Conservation (phyloP, 2,113 vertebrate genomes). For the Aphyosemion australe region DNA sequence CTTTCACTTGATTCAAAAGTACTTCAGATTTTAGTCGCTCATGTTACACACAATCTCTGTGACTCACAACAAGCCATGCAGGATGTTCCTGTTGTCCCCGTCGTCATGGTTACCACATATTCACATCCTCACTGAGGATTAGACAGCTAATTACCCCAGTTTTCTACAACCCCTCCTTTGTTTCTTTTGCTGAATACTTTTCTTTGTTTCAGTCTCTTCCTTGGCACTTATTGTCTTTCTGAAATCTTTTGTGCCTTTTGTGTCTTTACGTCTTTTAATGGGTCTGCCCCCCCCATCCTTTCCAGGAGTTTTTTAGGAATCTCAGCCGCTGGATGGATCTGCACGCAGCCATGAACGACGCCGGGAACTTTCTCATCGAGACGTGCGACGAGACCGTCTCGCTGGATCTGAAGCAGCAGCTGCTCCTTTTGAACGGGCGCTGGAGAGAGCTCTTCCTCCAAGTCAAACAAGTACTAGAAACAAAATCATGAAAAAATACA, state of each 20-base stretch:
- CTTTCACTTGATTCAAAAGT: slow-evolving; percentile 20
- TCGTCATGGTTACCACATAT: slow-evolving; percentile 67
- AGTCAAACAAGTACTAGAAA: slow-evolving; percentile 88
- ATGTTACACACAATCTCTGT: slow-evolving; percentile 62
- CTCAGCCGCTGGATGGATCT: slow-evolving; percentile 89
- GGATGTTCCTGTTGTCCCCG: slow-evolving; percentile 56
- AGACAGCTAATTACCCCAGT: slow-evolving; percentile 72
- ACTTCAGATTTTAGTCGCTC: slow-evolving; percentile 12
- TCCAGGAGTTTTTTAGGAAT: slow-evolving; percentile 81
- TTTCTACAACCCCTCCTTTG: slow-evolving; percentile 58
- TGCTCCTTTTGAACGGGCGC: slow-evolving; percentile 84
- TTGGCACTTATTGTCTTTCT: slow-evolving; percentile 47
- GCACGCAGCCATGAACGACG: slow-evolving; percentile 95
- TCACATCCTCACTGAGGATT: slow-evolving; percentile 63
- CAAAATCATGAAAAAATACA: slow-evolving; percentile 3
- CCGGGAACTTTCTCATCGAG: slow-evolving; percentile 97
- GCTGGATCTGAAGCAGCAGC: slow-evolving; percentile 93
- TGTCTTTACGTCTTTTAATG: not conserved
- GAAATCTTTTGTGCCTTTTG: slow-evolving; percentile 28
- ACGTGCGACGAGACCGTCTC: slow-evolving; percentile 94
- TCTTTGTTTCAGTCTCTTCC: slow-evolving; percentile 61
- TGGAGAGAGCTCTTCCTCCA: slow-evolving; percentile 81
- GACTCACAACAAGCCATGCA: slow-evolving; percentile 57
- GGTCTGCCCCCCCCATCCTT: slow-evolving; percentile 11
- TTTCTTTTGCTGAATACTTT: slow-evolving; percentile 41